Conservation (phyloP, 2,113 vertebrate species). For the Pelobates fuscus region DNA sequence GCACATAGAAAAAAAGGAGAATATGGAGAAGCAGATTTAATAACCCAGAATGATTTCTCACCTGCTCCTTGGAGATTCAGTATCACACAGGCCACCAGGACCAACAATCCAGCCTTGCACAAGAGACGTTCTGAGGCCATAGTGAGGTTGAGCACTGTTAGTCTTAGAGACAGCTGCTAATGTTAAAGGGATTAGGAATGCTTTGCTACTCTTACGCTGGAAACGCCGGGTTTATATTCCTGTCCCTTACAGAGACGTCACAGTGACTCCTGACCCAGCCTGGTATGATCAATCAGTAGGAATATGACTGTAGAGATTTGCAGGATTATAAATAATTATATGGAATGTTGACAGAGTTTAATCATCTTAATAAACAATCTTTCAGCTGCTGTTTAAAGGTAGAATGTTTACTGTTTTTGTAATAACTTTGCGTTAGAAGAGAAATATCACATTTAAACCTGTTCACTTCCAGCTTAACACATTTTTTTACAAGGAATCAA, state of each 20-base stretch:
- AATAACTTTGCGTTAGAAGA: background rate
- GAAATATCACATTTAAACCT: no score
- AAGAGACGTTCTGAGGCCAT: conserved; percentile 27
- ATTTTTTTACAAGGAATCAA: no score
- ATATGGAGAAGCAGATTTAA: background rate
- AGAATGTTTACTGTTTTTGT: background rate
- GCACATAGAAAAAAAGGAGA: background rate
- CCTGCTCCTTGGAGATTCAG: conserved; percentile 20
- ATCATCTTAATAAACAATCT: background rate
- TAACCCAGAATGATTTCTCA: background rate
- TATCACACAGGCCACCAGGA: conserved; percentile 19
- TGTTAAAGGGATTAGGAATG: background rate
- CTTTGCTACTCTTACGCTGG: background rate
- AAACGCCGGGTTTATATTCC: conserved; percentile 18
- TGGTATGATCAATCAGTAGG: conserved; percentile 9
- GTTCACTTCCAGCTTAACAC: no score
- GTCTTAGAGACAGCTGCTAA: conserved; percentile 12
- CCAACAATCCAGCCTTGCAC: conserved; percentile 17
- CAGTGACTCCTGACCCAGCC: conserved; percentile 4
- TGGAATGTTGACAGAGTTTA: conserved; percentile 23
- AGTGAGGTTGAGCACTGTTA: background rate
- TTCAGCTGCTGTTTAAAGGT: background rate
- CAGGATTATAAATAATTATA: conserved; percentile 32
- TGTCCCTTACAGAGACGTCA: conserved; percentile 4
- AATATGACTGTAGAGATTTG: conserved; percentile 35